Evolutionary conservation across 2,113 vertebrate species (phyloP).

Genomic region (Paraplagusia blochii): DNA sequence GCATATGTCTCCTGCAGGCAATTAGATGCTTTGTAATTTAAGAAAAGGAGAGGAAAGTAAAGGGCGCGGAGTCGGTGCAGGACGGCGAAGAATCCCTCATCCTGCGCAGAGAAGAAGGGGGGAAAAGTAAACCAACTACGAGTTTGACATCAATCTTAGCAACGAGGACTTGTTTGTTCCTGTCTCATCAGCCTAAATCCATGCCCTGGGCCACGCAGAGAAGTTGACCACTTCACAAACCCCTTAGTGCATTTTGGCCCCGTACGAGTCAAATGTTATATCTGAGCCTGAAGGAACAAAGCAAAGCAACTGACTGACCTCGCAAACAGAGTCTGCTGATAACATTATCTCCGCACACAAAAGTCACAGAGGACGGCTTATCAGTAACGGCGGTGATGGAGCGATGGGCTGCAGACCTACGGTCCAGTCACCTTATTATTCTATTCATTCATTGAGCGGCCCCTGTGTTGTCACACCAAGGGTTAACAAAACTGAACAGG

Average conservation of each 20-base stretch:
- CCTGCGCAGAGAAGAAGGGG: background rate
- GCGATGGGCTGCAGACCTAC: constrained; percentile 13
- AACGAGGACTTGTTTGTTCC: constrained; percentile 26
- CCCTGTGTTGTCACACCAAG: background rate
- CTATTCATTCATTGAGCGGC: constrained; percentile 34
- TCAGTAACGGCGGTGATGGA: constrained; percentile 20
- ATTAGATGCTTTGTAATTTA: constrained; percentile 41
- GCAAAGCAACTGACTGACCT: constrained; percentile 23
- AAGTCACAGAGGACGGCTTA: constrained; percentile 16
- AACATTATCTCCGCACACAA: constrained; percentile 28
- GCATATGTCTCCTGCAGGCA: constrained; percentile 32
- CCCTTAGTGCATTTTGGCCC: constrained; percentile 5
- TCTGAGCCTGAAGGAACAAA: constrained; percentile 27
- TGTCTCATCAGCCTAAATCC: constrained; percentile 19
- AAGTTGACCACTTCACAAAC: constrained; percentile 17
- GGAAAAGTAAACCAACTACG: constrained; percentile 21
- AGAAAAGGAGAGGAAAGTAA: constrained; percentile 16
- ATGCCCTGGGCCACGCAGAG: constrained; percentile 12
- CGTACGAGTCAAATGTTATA: constrained; percentile 31
- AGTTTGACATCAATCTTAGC: constrained; percentile 6
- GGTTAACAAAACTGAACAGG: constrained; percentile 15
- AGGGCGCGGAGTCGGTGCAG: constrained; percentile 20
- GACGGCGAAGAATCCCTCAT: constrained; percentile 18
- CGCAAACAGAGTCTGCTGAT: constrained; percentile 9
- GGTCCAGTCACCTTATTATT: constrained; percentile 12